Percentiles rank a stretch among this genome's conserved stretches.
These are phyloP conservation scores for Macrophya annulata DNA, from an alignment of 2,888 invertebrate species.

Conservation along the genomic window DNA sequence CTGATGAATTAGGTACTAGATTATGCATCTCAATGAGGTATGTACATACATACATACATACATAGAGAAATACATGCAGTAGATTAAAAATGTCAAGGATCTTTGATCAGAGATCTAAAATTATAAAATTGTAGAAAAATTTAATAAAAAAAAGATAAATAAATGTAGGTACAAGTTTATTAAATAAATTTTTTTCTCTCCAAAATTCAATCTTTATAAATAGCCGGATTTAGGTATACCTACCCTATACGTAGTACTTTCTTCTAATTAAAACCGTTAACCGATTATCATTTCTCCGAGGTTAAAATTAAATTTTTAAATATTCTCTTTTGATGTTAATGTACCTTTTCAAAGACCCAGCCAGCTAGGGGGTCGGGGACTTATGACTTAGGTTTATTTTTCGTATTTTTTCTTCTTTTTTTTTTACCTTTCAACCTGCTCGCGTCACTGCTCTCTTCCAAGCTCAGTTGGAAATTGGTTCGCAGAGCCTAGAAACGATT, in stretches of 20 bases:
- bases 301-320: conserved; percentile 31
- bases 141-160: background rate
- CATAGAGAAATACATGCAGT: background rate
- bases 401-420: background rate
- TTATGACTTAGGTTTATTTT: conserved; percentile 27
- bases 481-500: conserved; percentile 53
- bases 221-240: background rate
- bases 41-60: too few relatives aligned
- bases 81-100: background rate
- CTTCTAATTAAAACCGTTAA: conserved; percentile 13
- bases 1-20: conserved; percentile 26
- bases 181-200: background rate
- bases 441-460: conserved; percentile 49
- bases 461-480: conserved; percentile 51
- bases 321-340: conserved; percentile 47
- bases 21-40: conserved; percentile 11
- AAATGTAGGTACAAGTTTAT: background rate
- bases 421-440: conserved; percentile 13
- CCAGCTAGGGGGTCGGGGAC: background rate
- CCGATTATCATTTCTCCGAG: background rate
- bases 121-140: background rate
- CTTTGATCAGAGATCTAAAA: background rate
- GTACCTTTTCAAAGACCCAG: conserved; percentile 22
- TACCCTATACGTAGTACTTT: background rate
- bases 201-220: background rate